Evolutionary conservation across 2,113 vertebrate species (phyloP), one percentile per base, ranked within the genome.

Genomic region (Aptenodytes patagonicus): DNA sequence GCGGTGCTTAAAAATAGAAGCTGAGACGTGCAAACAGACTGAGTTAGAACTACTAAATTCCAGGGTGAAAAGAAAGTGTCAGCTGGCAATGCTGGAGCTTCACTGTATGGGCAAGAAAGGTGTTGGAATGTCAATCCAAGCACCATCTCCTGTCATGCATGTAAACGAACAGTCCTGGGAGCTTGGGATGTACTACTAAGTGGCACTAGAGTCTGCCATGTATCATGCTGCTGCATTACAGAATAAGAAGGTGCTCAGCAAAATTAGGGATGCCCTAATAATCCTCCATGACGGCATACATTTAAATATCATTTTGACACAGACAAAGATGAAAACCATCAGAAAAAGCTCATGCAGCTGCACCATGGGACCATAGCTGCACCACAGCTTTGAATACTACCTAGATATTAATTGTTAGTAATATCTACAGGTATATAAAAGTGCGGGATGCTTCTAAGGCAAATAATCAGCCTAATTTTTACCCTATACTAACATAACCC

Each of bases 41-140:
- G 76, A 87, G 15, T 79, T 96, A 54, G 95, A 95, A 94, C 89
- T 65, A 66, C 83, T 70, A 44, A 87, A 95, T 93, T 96, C 91
- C 97, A 95, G 66, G 2, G 11, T 76, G 73, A 94, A 80, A 95
- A 94, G 87, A 93, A 87, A 95, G 92, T 94, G 95, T 95, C 97
- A 97, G 95, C 94, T 97, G 97, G 94, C 85, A 96, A 73, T 72
- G 85, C 89, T 94, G 81, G 81, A 91, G 75, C 96, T 95, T 87
- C 1, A 5, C 95, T 94, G 87, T 81, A 88, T 90, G 73, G 71
- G 77, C 95, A 96, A 95, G 96, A 91, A 94, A 90, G 70, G 77
- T 96, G 92, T 88, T 95, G 93, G 93, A 95, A 97, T 95, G 94
- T 92, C 96, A 96, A 83, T 95, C 84, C 79, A 89, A 88, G 85